Base-by-base conservation (phyloP, 2,888 invertebrate species). In the Suillia variegata region DNA sequence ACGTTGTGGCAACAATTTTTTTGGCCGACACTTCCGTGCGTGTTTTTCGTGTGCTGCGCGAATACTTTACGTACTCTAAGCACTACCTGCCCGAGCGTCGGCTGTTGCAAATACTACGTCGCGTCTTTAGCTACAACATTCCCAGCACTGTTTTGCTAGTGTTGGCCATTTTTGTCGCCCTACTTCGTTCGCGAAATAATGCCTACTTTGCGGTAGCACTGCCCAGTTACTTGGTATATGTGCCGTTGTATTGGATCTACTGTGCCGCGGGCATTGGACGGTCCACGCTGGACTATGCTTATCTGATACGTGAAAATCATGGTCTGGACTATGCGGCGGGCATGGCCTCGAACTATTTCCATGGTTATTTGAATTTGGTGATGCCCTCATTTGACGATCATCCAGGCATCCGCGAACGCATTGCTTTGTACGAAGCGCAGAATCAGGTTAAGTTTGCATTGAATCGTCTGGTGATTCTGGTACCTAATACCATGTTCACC, bases 281-380 rank as follows among this genome's bases (percentile, higher is more conserved):
- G 18, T 74, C 70, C 3, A 61, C 69, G 1, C 61, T 79, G 18
- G 65, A 63, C 6, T 70, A 75, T 60, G 70, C 76, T 0, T 59
- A 68, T 38, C 75, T 68, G 65, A 70, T 80, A 33, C 65, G 80
- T 1, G 67, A 70, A 1, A 15, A 61, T 0, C 70, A 72, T 55
- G 78, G 80, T 0, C 58, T 80, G 13, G 80, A 81, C 62, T 80
- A 78, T 63, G 79, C 71, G 1, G 67, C 73, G 5, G 79, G 79
- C 13, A 80, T 80, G 80, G 80, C 80, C 8, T 73, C 76, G 0
- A 80, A 69, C 34, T 80, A 79, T 48, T 78, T 75, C 31, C 76
- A 79, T 64, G 80, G 80, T 0, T 80, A 76, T 65, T 60, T 80
- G 1, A 75, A 75, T 5, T 50, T 78, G 1, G 65, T 70, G 1